Evolutionary conservation across 2,797 vertebrate species (phyloP).

Genomic region (Darevskia nairensis): DNA sequence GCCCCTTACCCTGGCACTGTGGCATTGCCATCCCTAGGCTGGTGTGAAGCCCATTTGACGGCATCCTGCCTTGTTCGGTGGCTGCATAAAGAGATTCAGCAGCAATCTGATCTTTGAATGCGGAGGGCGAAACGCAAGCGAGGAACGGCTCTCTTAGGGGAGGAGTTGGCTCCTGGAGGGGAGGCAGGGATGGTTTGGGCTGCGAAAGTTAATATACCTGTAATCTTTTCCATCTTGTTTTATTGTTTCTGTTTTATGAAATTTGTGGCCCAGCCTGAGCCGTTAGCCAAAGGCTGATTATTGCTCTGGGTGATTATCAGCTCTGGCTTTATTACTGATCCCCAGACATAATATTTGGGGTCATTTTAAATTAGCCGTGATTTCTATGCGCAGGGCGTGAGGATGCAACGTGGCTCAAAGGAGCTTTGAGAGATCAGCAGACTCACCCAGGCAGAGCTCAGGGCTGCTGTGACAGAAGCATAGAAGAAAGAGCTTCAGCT

Average conservation of each 20-base stretch:
- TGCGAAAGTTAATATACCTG: not conserved
- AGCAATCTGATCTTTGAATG: not conserved
- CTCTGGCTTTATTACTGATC: not conserved
- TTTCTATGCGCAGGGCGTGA: not conserved
- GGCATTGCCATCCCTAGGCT: too few relatives aligned
- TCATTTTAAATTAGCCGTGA: not conserved
- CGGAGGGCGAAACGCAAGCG: not conserved
- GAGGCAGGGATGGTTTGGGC: not conserved
- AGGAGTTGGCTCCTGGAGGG: not conserved
- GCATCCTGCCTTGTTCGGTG: too few relatives aligned
- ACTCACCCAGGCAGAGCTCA: too few relatives aligned
- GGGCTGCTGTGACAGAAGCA: too few relatives aligned
- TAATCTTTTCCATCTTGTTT: too few relatives aligned
- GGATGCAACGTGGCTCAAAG: not conserved
- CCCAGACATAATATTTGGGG: not conserved
- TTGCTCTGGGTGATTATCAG: not conserved
- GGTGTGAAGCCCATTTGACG: too few relatives aligned
- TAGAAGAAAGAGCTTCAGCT: too few relatives aligned
- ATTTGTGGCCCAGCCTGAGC: not conserved
- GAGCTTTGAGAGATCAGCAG: not conserved
- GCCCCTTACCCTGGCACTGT: too few relatives aligned
- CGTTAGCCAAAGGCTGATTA: not conserved
- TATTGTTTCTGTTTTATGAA: not conserved
- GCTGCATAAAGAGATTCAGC: not conserved
- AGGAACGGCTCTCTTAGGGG: not conserved